Evolutionary conservation across 1,140 invertebrate species (phyloP).

Genomic region (Melanaphis sacchari): DNA sequence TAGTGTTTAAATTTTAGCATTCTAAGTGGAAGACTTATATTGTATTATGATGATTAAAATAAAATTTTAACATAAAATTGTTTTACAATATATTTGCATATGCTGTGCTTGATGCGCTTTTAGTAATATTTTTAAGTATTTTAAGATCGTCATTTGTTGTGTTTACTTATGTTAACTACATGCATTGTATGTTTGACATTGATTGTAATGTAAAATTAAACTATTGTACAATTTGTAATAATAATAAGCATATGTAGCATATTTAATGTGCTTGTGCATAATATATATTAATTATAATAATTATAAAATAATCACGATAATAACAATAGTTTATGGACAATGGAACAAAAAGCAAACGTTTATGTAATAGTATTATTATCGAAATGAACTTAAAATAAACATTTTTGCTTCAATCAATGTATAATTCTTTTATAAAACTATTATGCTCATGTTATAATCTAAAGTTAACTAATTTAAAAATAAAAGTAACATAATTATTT

Average conservation of each 20-base stretch:
- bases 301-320: slow-evolving; percentile 22
- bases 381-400: slow-evolving; percentile 7
- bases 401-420: not conserved
- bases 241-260: not conserved
- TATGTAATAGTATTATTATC: slow-evolving; percentile 24
- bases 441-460: not conserved
- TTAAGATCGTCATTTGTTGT: not conserved
- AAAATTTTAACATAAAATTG: not conserved
- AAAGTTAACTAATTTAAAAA: not conserved
- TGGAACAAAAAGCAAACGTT: slow-evolving; percentile 33
- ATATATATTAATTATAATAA: slow-evolving; percentile 22
- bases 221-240: not conserved
- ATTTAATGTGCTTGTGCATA: slow-evolving; percentile 3
- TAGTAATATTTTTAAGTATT: not conserved
- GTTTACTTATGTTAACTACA: not conserved
- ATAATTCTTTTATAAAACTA: not conserved
- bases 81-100: not conserved
- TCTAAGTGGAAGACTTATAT: slow-evolving; percentile 14
- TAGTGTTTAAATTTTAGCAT: not conserved
- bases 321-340: slow-evolving; percentile 38
- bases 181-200: not conserved
- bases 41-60: not conserved
- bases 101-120: not conserved
- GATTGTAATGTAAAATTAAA: not conserved
- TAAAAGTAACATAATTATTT: not conserved